Evolutionary conservation across 2,113 vertebrate species (phyloP), one percentile per base, ranked within the genome.

Genomic region (Trichechus manatus): DNA sequence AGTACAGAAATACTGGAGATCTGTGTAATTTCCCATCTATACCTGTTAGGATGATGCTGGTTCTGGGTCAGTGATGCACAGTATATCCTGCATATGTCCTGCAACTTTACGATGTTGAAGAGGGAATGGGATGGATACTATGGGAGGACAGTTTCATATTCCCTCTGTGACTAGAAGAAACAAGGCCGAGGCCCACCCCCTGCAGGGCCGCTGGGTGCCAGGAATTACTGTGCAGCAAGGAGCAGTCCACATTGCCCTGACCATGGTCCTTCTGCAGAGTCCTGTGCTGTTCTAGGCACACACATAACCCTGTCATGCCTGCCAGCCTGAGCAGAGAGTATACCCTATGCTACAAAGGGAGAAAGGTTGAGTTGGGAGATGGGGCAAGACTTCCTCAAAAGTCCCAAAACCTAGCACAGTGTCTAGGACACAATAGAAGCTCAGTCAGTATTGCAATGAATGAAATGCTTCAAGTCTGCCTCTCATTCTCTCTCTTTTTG

Each of bases 271-370:
- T 33, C 85, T 61, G 22, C 27, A 31, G 36, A 68, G 17, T 29
- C 3, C 0, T 27, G 44, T 1, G 1, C 14, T 77, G 25, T 29
- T 33, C 59, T 13, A 3, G 36, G 25, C 1, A 7, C 23, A 61
- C 23, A 20, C 20, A 17, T 0, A 13, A 17, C 11, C 22, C 74
- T n/a, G 11, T 3, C 36, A 17, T 72, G 39, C n/a, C 27, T 42
- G 33, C 53, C 36, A 25, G 8, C 5, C 9, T 2, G 20, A 77
- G 59, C 9, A 20, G 39, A 66, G 1, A 14, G 23, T 33, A 39
- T 14, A 42, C 23, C n/a, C 22, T 36, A 9, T 0, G 17, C 17
- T 82, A 61, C 66, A 80, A 33, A 53, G 42, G 39, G 15, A 33
- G 22, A 61, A 74, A 9, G 13, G 33, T 0, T 39, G 66, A 89